Percentiles rank a stretch among this genome's conserved stretches.
Evolutionary conservation across 2,113 vertebrate genomes (phyloP).

Genomic region (Myrmecobius fasciatus): DNA sequence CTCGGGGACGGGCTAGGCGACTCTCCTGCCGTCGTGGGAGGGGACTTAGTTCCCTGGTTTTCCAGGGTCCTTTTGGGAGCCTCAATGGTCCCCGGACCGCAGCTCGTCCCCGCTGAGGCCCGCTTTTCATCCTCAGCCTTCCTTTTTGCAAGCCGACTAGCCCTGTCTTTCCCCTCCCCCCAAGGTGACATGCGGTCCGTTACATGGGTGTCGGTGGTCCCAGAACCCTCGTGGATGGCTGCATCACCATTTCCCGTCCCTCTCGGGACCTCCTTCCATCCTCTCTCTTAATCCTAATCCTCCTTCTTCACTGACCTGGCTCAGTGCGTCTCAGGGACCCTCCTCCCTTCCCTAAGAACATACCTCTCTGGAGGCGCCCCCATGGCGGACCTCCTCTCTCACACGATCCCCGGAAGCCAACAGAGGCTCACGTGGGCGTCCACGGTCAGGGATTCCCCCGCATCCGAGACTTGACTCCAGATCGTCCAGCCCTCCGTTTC

Average conservation of each 20-base stretch:
- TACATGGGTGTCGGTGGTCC: neutral
- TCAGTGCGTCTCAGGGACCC: conserved; percentile 39
- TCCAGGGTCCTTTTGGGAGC: neutral
- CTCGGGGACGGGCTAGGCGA: neutral
- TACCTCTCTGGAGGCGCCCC: neutral
- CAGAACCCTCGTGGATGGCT: neutral
- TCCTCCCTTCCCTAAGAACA: conserved; percentile 53
- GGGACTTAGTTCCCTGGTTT: neutral
- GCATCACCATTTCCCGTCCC: neutral
- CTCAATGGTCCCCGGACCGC: neutral
- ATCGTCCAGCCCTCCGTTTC: neutral
- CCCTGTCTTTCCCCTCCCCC: neutral
- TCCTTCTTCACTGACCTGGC: neutral
- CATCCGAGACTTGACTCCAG: neutral
- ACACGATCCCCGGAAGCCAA: neutral
- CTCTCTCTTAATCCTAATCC: neutral
- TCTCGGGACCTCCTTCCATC: neutral
- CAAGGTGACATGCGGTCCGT: neutral
- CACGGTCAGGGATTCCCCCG: neutral
- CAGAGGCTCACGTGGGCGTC: neutral
- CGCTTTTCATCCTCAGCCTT: neutral
- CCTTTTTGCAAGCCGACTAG: neutral
- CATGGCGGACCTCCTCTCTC: conserved; percentile 32
- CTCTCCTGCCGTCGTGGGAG: neutral
- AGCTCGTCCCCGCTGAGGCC: neutral